These are phyloP conservation scores for Telmatherina bonti DNA, from an alignment of 2,797 vertebrate genomes.

Conservation along the genomic window DNA sequence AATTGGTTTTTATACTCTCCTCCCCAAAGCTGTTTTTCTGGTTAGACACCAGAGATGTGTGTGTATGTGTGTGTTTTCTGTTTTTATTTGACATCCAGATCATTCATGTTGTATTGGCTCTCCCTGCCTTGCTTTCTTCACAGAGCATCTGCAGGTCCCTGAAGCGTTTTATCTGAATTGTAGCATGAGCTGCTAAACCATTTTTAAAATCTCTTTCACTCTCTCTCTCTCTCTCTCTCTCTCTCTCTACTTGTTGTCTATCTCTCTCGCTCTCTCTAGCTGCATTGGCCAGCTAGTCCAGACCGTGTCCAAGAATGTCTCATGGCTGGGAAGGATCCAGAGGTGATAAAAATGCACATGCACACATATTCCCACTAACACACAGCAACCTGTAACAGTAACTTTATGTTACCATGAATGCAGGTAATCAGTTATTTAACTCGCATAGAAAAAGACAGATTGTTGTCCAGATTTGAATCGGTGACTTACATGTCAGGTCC, in stretches of 20 bases:
- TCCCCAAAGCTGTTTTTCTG: slow-evolving; percentile 31
- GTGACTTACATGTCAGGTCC: slow-evolving; percentile 18
- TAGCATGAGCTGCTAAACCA: slow-evolving; percentile 20
- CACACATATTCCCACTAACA: slow-evolving; percentile 26
- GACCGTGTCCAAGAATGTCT: slow-evolving; percentile 86
- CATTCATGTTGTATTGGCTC: slow-evolving; percentile 43
- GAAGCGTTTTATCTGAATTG: slow-evolving; percentile 31
- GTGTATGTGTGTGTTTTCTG: neutral
- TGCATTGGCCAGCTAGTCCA: slow-evolving; percentile 85
- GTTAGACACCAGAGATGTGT: slow-evolving; percentile 16
- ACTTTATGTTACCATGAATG: neutral
- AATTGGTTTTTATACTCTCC: slow-evolving; percentile 50
- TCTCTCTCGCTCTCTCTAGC: slow-evolving; percentile 59
- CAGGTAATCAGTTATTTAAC: slow-evolving; percentile 8
- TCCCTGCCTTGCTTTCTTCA: slow-evolving; percentile 1
- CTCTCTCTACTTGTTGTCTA: slow-evolving; percentile 21
- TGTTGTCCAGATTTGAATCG: slow-evolving; percentile 28
- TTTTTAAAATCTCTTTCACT: slow-evolving; percentile 23
- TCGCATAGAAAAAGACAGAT: neutral
- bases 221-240: slow-evolving; percentile 9
- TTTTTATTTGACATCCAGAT: slow-evolving; percentile 23
- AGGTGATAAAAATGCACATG: slow-evolving; percentile 72
- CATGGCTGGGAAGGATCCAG: slow-evolving; percentile 86
- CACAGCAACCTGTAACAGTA: slow-evolving; percentile 18
- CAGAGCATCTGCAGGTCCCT: slow-evolving; percentile 47